A percentile compares a stretch with the other conserved stretches of the same genome.
These are phyloP conservation scores for Xanthorhoe spadicearia DNA, from an alignment of 2,888 invertebrate genomes.

Conservation along the genomic window DNA sequence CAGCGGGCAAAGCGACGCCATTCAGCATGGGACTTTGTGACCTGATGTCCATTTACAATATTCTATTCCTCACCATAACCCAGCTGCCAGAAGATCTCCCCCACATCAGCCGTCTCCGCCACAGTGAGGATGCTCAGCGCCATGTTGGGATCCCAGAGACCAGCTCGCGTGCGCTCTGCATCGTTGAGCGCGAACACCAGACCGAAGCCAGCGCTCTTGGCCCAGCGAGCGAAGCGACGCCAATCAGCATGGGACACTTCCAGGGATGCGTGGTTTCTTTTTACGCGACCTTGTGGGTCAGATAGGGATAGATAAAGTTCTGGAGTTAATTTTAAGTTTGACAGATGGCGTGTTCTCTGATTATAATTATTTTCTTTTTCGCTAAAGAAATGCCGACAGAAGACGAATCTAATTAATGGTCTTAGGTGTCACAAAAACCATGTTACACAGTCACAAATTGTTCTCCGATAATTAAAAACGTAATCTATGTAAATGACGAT, in stretches of 20 bases:
- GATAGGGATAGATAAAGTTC: not conserved
- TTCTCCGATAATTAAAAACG: too few species aligned
- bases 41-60: slow-evolving; percentile 19
- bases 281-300: slow-evolving; percentile 29
- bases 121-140: slow-evolving; percentile 87
- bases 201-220: slow-evolving; percentile 84
- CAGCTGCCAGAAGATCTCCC: slow-evolving; percentile 89
- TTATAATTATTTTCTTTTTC: too few species aligned
- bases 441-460: too few species aligned
- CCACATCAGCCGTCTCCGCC: slow-evolving; percentile 86
- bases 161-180: slow-evolving; percentile 73
- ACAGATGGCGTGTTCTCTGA: too few species aligned
- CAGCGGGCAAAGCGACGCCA: slow-evolving; percentile 77
- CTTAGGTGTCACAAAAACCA: too few species aligned
- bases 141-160: slow-evolving; percentile 88
- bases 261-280: slow-evolving; percentile 35
- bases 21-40: slow-evolving; percentile 37
- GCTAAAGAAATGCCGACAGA: too few species aligned
- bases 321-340: not conserved
- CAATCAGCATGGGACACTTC: slow-evolving; percentile 51
- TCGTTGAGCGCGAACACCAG: slow-evolving; percentile 89
- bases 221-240: slow-evolving; percentile 78
- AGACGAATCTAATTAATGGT: too few species aligned
- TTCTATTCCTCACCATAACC: slow-evolving; percentile 85
- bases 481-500: too few species aligned